Percentiles rank a stretch among this genome's conserved stretches.
Conservation (phyloP, 2,113 vertebrate genomes). For the Microtus montanus region DNA sequence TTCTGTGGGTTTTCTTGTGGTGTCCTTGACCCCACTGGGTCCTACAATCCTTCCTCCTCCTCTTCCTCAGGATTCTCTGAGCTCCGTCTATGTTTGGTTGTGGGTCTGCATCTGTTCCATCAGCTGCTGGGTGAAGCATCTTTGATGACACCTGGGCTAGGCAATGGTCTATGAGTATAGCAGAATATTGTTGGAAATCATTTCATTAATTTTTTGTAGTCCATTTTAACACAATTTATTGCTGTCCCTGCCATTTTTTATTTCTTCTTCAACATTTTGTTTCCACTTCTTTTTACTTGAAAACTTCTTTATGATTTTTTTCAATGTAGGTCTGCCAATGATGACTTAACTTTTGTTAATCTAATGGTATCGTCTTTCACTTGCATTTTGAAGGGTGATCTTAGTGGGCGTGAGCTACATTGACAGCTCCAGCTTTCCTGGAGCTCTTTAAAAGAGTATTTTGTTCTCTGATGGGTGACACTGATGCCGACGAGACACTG, state of each 20-base stretch:
- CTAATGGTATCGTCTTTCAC: conserved; percentile 23
- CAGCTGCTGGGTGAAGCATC: not conserved
- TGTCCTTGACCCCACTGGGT: too few species aligned
- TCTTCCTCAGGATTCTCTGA: not conserved
- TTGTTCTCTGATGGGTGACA: conserved; percentile 39
- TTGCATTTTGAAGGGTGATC: conserved; percentile 30
- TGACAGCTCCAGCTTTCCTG: conserved; percentile 16
- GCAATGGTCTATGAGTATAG: not conserved
- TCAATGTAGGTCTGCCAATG: not conserved
- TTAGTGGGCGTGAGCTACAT: conserved; percentile 24
- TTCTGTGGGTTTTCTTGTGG: not conserved
- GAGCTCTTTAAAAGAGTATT: conserved; percentile 25
- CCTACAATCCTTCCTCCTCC: not conserved
- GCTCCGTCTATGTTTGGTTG: not conserved
- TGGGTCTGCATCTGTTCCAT: not conserved
- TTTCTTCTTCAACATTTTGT: not conserved
- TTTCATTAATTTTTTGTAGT: not conserved
- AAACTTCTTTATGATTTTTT: not conserved
- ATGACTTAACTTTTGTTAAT: conserved; percentile 10
- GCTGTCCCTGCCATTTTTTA: not conserved
- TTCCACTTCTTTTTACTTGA: not conserved
- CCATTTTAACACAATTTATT: not conserved
- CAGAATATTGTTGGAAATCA: not conserved
- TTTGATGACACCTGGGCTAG: not conserved
- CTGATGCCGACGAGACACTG: not conserved